Base-by-base conservation (phyloP, 2,797 vertebrate genomes). In the Salarias fasciatus region DNA sequence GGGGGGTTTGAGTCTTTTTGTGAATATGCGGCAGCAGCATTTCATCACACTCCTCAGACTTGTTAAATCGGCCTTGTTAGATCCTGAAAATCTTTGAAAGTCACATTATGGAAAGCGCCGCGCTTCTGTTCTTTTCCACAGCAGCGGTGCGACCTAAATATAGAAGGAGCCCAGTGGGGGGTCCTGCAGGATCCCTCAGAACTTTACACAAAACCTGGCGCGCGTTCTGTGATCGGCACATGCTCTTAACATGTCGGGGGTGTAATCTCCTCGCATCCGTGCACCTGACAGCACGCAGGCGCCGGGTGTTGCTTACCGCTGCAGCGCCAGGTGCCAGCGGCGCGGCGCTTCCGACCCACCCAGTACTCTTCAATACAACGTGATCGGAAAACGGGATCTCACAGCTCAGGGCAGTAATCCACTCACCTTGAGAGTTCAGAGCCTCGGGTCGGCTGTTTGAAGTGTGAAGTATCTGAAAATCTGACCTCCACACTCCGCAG, bases 131-230 rank as follows among this genome's bases (percentile, higher is more conserved):
- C 45, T 64, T 55, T 44, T 58, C 51, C 46, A 12, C 35, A 30
- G 55, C 60, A 44, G 24, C 48, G 18, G 14, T 46, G 15, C 70
- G 79, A 77, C 67, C 80, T 84, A 83, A 76, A 86, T 80, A 78
- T 82, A 87, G 52, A 71, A 44, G 12, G 50, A n/a, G 50, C 72
- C 56, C 49, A 45, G 46, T 56, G 57, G 18, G n/a, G 50, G 44
- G 52, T 72, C 69, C 30, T 9, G 2, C 37, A 49, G 48, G 62
- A 61, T 46, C 51, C 56, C 56, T 64, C n/a, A 46, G 69, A 63
- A 58, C 59, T 61, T 44, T 36, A 11, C 33, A 44, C 63, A 63
- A 64, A 45, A 73, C 57, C 57, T 58, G 40, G 46, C 7, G 28
- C 7, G 45, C 71, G 80, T 69, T 44, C 60, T 77, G 30, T 72